Conservation (phyloP, 2,113 vertebrate genomes). For the Hyla sarda region DNA sequence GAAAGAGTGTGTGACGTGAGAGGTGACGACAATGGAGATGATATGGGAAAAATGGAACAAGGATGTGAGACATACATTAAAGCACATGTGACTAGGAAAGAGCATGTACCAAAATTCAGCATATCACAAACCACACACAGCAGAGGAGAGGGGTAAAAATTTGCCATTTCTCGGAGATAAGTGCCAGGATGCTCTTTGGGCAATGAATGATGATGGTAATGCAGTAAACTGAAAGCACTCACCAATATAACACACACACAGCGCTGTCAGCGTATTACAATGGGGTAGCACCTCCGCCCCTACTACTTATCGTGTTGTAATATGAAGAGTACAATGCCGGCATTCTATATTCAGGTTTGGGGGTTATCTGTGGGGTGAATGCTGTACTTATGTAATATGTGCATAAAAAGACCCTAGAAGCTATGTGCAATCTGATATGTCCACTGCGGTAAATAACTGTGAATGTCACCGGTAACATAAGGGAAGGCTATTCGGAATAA, state of each 20-base stretch:
- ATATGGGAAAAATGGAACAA: neutral
- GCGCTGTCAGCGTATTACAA: constrained; percentile 34
- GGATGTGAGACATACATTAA: neutral
- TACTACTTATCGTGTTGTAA: neutral
- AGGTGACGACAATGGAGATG: neutral
- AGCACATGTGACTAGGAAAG: neutral
- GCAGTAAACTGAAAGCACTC: constrained; percentile 51
- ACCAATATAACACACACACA: constrained; percentile 48
- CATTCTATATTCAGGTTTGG: neutral
- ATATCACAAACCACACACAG: constrained; percentile 55
- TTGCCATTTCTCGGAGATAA: constrained; percentile 15
- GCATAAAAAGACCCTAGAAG: neutral
- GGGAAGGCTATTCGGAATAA: neutral
- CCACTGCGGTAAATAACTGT: neutral
- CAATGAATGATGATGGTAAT: neutral
- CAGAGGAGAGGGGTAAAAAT: constrained; percentile 28
- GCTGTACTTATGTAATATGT: neutral
- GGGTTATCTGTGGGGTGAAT: neutral
- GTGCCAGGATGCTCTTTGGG: constrained; percentile 14
- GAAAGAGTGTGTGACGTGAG: neutral
- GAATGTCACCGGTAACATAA: neutral
- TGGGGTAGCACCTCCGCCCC: constrained; percentile 20
- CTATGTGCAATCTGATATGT: constrained; percentile 25
- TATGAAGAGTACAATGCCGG: constrained; percentile 18
- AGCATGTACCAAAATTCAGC: constrained; percentile 54